A percentile compares a stretch with the other conserved stretches of the same genome.
Evolutionary conservation across 2,113 vertebrate species (phyloP).

Genomic region (Cyprinus carpio): DNA sequence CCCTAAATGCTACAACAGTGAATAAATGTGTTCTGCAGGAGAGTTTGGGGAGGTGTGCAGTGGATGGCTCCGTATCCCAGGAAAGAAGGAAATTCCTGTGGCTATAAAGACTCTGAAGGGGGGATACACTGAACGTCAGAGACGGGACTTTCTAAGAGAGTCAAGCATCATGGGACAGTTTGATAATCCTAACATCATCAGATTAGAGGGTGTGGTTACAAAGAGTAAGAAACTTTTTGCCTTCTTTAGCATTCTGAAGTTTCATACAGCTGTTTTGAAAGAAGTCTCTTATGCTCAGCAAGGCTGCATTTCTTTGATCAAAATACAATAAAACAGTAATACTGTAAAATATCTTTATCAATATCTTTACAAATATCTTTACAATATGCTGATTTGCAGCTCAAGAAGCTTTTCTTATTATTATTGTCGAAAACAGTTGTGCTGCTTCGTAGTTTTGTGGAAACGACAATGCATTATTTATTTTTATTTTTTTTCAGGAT

Average conservation of each 20-base stretch:
- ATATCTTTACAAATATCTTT: too few species aligned
- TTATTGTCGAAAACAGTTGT: not conserved
- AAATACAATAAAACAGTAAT: too few species aligned
- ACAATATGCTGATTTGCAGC: not conserved
- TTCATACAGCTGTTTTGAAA: not conserved
- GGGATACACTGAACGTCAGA: slow-evolving; percentile 90
- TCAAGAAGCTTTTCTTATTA: not conserved
- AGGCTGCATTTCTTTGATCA: too few species aligned
- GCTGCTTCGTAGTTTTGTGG: not conserved
- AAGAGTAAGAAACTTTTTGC: slow-evolving; percentile 38
- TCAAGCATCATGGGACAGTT: slow-evolving; percentile 98
- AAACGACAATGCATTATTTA: not conserved
- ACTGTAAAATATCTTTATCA: too few species aligned
- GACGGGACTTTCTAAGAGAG: slow-evolving; percentile 92
- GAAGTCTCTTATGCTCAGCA: too few species aligned
- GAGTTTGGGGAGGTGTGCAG: slow-evolving; percentile 98
- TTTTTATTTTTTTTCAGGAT: too few species aligned
- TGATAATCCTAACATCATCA: slow-evolving; percentile 93
- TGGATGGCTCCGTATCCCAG: slow-evolving; percentile 87
- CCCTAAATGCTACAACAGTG: not conserved
- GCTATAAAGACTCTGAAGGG: slow-evolving; percentile 97
- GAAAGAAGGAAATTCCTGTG: slow-evolving; percentile 90
- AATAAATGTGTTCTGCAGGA: slow-evolving; percentile 70
- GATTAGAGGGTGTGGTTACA: slow-evolving; percentile 92
- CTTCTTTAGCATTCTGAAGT: not conserved